Evolutionary conservation across 1,140 invertebrate genomes (phyloP), one percentile per base, ranked within the genome.

Genomic region (Ostrea edulis): DNA sequence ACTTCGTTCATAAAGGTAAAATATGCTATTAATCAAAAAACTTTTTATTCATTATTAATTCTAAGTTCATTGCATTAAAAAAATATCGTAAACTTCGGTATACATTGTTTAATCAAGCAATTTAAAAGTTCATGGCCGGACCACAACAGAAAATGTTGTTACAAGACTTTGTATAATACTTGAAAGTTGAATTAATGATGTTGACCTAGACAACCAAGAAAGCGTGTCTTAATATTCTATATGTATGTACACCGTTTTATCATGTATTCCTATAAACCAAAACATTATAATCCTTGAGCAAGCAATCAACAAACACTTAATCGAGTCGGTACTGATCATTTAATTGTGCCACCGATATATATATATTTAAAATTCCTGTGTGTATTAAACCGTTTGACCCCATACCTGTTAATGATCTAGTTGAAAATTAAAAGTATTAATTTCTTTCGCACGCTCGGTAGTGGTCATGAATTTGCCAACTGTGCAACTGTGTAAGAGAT

Each of bases 391-490:
- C 22, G 68, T 77, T 77, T 35, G 29, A 77, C 22, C 22, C 25
- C 25, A 77, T 77, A 25, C 68, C 14, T 77, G 29, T 77, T 77
- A 44, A 77, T 77, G 68, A 77, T 20, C 58, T 62, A 62, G 58
- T 62, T 62, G 14, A 20, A 20, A 62, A 62, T 62, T 62, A 62
- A 62, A 62, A 62, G 17, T n/a, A 62, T 62, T 62, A 62, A 20
- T 62, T 62, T 7, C 58, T 20, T 20, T 62, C 58, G 17, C 58
- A 62, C 58, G 58, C 58, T 62, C n/a, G 0, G 14, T 20, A 62
- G 7, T 20, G 12, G 3, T 62, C 58, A n/a, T 14, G 58, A n/a
- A 14, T 20, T 62, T 14, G n/a, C n/a, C 17, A 62, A 20, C n/a
- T 62, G 11, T 58, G 14, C n/a, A 62, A 62, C 58, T 62, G 58